phyloP scores from a whole-genome alignment of 2,888 invertebrate species.

The Dascillus cervinus region DNA sequence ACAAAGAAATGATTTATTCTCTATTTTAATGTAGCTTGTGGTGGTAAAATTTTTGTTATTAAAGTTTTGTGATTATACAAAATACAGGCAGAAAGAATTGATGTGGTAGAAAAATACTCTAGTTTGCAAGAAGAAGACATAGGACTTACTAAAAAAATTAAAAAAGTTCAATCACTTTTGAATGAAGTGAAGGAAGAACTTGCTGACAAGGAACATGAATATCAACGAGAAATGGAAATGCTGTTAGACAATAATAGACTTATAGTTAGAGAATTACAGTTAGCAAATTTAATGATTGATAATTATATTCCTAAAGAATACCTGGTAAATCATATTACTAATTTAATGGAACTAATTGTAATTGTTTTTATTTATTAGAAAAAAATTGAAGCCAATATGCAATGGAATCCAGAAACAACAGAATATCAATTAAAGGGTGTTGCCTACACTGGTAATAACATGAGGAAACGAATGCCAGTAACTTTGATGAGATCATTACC shows the following conservation, averaged over 20 bases:
- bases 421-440: conserved; percentile 98
- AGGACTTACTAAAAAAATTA: conserved; percentile 87
- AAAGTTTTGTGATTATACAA: conserved; percentile 8
- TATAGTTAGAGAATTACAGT: conserved; percentile 79
- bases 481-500: conserved; percentile 30
- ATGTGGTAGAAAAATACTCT: conserved; percentile 92
- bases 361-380: conserved; percentile 47
- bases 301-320: conserved; percentile 91
- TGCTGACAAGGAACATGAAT: conserved; percentile 84
- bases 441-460: conserved; percentile 98
- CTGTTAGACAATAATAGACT: conserved; percentile 88
- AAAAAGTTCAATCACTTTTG: conserved; percentile 78
- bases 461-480: conserved; percentile 63
- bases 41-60: too few relatives aligned
- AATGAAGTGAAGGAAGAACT: conserved; percentile 80
- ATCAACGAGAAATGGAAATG: conserved; percentile 95
- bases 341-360: conserved; percentile 5
- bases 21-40: conserved; percentile 6
- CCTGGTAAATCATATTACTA: conserved; percentile 51
- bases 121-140: conserved; percentile 91
- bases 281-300: conserved; percentile 86
- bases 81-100: conserved; percentile 73
- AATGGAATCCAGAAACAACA: conserved; percentile 97
- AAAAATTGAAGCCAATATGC: conserved; percentile 82
- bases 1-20: neutral